phyloP scores from a whole-genome alignment of 2,113 vertebrate genomes.

The Oxyruncus cristatus region DNA sequence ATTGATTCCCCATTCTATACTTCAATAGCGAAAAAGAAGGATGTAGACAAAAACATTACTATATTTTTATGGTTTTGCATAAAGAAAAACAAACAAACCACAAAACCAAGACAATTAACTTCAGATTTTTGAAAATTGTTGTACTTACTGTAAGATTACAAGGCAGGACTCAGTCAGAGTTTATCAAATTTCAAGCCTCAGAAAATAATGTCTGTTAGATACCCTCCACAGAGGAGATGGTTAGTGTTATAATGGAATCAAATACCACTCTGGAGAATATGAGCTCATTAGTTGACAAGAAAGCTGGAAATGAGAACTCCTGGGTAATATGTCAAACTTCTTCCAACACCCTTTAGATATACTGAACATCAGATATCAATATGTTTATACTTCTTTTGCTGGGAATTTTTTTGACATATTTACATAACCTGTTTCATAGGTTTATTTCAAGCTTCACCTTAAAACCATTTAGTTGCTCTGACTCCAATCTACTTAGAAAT shows the following conservation, averaged over 20 bases:
- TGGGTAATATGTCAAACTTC: neutral
- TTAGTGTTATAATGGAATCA: constrained; percentile 1
- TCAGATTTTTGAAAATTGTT: neutral
- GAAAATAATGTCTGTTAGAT: neutral
- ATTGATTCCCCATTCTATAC: neutral
- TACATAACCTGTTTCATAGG: neutral
- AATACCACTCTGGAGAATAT: neutral
- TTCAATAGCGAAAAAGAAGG: neutral
- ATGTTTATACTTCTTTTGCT: neutral
- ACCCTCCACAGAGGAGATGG: neutral
- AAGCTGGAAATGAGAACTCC: neutral
- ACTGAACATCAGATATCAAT: neutral
- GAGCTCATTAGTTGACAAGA: fast-evolving
- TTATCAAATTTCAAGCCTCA: neutral
- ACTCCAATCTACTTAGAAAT: neutral
- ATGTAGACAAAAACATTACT: neutral
- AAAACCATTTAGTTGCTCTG: neutral
- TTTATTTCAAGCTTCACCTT: neutral
- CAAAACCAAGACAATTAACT: neutral
- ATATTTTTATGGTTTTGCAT: neutral
- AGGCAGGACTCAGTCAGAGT: neutral
- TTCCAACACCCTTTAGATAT: neutral
- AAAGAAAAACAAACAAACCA: neutral
- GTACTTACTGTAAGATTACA: neutral
- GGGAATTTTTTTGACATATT: neutral